These are phyloP conservation scores for Orthonyx spaldingii DNA, from an alignment of 2,113 vertebrate species.

Conservation along the genomic window DNA sequence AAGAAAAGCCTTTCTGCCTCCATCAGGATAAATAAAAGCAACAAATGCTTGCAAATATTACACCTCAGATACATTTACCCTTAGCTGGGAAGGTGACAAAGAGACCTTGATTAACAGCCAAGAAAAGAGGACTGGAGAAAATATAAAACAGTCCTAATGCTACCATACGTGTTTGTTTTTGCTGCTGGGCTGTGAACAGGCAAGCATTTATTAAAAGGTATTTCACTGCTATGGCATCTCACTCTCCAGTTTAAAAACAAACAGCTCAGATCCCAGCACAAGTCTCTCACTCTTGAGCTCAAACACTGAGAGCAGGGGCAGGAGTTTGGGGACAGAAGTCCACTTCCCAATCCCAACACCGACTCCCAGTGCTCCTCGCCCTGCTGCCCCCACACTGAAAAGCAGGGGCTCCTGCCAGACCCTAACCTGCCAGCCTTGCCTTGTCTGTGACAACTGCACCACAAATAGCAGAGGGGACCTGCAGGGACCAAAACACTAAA, in stretches of 20 bases:
- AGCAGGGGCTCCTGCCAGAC: not conserved
- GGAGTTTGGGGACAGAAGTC: not conserved
- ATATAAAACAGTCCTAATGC: not conserved
- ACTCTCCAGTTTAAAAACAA: not conserved
- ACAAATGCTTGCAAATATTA: not conserved
- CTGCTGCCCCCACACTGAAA: not conserved
- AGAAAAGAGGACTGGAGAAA: conserved; percentile 10
- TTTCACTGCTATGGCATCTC: not conserved
- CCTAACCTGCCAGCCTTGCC: not conserved
- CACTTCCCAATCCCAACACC: not conserved
- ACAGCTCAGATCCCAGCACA: not conserved
- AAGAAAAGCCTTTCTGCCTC: not conserved
- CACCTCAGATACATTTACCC: not conserved
- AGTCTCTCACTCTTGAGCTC: not conserved
- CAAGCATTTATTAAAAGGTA: not conserved
- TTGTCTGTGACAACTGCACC: not conserved
- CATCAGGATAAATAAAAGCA: not conserved
- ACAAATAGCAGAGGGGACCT: not conserved
- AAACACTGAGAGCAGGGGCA: not conserved
- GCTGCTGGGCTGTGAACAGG: not conserved
- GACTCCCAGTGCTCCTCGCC: not conserved
- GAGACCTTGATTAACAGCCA: not conserved
- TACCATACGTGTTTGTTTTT: not conserved
- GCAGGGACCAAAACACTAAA: not conserved
- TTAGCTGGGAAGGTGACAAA: not conserved